Conservation (phyloP, 2,797 vertebrate genomes). For the Rachycentron canadum region DNA sequence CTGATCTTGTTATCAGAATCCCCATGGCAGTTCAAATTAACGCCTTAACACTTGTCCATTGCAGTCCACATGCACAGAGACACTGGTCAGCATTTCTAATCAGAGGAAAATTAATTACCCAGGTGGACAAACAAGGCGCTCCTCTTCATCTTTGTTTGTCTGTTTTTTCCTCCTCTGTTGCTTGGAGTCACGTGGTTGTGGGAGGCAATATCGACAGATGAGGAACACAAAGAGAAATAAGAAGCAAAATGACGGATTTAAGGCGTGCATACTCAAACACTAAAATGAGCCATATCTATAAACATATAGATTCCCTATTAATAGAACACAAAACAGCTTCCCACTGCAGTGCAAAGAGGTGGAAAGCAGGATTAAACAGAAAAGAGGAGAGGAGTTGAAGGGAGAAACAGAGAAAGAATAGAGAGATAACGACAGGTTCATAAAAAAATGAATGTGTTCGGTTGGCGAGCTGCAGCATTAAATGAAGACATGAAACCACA, state of each 20-base stretch:
- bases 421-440: constrained; percentile 64
- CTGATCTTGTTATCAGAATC: constrained; percentile 84
- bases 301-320: constrained; percentile 77
- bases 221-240: constrained; percentile 10
- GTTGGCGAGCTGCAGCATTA: constrained; percentile 56
- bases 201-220: neutral
- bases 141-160: constrained; percentile 29
- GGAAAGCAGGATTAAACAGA: constrained; percentile 64
- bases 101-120: constrained; percentile 15
- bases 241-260: constrained; percentile 47
- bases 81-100: constrained; percentile 28
- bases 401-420: constrained; percentile 40
- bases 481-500: constrained; percentile 66
- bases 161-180: neutral
- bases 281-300: constrained; percentile 64
- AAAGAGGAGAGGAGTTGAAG: constrained; percentile 52
- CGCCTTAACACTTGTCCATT: constrained; percentile 44
- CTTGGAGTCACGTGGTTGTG: neutral
- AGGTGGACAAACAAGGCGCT: constrained; percentile 18
- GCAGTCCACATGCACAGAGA: neutral
- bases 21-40: constrained; percentile 85
- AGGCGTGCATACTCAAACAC: constrained; percentile 14
- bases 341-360: constrained; percentile 36
- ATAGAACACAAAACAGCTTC: constrained; percentile 60
- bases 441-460: constrained; percentile 58